Evolutionary conservation across 2,797 vertebrate species (phyloP).

Genomic region (Lagothrix lagotricha): DNA sequence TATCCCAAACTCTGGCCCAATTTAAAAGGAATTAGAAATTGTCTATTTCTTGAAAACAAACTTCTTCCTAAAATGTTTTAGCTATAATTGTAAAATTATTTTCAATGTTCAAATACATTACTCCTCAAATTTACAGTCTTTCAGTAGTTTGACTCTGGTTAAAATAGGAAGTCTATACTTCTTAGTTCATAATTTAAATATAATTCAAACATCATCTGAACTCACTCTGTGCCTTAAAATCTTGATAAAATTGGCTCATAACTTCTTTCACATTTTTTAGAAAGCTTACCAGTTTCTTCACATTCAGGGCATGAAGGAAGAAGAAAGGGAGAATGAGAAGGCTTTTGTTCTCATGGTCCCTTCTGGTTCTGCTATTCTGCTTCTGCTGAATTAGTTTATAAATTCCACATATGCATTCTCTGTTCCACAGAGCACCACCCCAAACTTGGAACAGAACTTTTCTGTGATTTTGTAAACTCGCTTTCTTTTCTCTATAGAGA

Average conservation of each 20-base stretch:
- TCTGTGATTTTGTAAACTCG: background rate
- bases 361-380: conserved; percentile 9
- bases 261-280: background rate
- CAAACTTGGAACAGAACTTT: background rate
- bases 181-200: background rate
- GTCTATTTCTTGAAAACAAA: background rate
- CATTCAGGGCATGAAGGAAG: background rate
- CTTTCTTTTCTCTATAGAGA: background rate
- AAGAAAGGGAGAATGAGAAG: background rate
- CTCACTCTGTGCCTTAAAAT: background rate
- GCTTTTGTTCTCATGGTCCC: background rate
- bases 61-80: background rate
- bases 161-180: conserved; percentile 9
- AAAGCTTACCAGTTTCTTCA: background rate
- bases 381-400: background rate
- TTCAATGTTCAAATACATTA: background rate
- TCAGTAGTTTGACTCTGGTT: background rate
- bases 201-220: background rate
- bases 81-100: background rate
- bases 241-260: background rate
- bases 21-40: conserved; percentile 28
- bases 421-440: background rate
- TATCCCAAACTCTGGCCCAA: background rate
- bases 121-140: background rate
- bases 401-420: background rate